Evolutionary conservation across 1,140 invertebrate genomes (phyloP).

Genomic region (Wasmannia auropunctata): DNA sequence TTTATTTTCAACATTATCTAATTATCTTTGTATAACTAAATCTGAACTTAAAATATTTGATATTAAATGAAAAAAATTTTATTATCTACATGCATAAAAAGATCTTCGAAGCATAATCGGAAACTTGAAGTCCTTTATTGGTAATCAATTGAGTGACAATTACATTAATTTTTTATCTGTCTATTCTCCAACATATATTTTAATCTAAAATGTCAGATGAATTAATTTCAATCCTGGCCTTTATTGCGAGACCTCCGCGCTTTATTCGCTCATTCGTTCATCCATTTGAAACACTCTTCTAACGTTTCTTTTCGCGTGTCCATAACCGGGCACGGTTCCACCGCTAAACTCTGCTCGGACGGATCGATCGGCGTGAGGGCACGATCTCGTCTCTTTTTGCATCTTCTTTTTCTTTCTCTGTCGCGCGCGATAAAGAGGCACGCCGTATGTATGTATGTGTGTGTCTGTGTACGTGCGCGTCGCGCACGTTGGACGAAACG

Average conservation of each 20-base stretch:
- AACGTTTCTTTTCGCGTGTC: background rate
- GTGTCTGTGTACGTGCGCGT: slow-evolving; percentile 6
- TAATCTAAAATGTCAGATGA: background rate
- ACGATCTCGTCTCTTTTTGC: slow-evolving; percentile 36
- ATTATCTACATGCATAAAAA: background rate
- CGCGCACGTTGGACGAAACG: slow-evolving; percentile 36
- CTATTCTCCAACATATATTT: background rate
- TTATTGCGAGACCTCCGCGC: background rate
- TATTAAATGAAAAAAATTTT: background rate
- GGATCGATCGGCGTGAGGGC: slow-evolving; percentile 24
- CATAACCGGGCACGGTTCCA: background rate
- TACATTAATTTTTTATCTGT: background rate
- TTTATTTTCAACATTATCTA: background rate
- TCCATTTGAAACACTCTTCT: background rate
- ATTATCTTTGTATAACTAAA: background rate
- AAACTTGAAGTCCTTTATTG: background rate
- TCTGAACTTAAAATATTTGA: background rate
- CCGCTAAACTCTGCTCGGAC: background rate
- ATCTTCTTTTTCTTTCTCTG: slow-evolving; percentile 9
- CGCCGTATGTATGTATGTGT: background rate
- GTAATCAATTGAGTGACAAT: background rate
- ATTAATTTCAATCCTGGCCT: background rate
- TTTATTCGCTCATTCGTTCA: background rate
- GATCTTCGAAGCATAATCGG: background rate
- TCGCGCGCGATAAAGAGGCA: slow-evolving; percentile 28